These are phyloP conservation scores for Drosophila littoralis DNA, from an alignment of 1,140 invertebrate species.

Conservation along the genomic window DNA sequence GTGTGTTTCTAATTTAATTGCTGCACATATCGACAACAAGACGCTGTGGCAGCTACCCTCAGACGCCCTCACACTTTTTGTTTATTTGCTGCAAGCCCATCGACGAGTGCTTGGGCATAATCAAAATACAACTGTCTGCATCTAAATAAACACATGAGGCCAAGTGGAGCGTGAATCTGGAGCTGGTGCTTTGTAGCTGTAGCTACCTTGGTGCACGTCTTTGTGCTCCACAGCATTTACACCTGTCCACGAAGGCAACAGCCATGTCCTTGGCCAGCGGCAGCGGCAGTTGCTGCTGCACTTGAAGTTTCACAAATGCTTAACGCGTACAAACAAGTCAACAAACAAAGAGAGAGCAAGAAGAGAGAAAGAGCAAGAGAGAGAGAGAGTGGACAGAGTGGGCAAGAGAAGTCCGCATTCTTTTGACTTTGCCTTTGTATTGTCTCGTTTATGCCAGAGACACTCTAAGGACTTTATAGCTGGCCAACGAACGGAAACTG, in stretches of 20 bases:
- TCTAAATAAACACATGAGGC: constrained; percentile 38
- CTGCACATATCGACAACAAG: constrained; percentile 56
- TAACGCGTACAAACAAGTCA: constrained; percentile 71
- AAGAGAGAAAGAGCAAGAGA: background rate
- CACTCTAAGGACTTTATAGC: constrained; percentile 70
- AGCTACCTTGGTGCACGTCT: constrained; percentile 44
- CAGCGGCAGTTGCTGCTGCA: constrained; percentile 47
- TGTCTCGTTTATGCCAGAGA: constrained; percentile 75
- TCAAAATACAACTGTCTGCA: constrained; percentile 75
- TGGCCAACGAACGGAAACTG: constrained; percentile 59
- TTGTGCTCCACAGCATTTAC: constrained; percentile 72
- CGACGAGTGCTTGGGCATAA: constrained; percentile 63
- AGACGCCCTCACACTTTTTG: constrained; percentile 8
- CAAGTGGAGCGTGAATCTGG: background rate
- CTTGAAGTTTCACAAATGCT: constrained; percentile 65
- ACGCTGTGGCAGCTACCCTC: constrained; percentile 1
- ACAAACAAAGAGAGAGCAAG: constrained; percentile 39
- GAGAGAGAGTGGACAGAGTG: background rate
- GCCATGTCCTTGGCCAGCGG: constrained; percentile 59
- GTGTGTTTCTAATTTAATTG: constrained; percentile 80
- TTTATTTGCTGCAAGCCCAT: constrained; percentile 21
- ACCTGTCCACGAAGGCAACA: constrained; percentile 64
- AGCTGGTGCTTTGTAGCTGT: background rate
- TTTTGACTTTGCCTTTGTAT: constrained; percentile 41
- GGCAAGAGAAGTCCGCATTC: constrained; percentile 14